Base-by-base conservation (phyloP, 92 coral and sea anemone genomes). In the Porites cylindrica region DNA sequence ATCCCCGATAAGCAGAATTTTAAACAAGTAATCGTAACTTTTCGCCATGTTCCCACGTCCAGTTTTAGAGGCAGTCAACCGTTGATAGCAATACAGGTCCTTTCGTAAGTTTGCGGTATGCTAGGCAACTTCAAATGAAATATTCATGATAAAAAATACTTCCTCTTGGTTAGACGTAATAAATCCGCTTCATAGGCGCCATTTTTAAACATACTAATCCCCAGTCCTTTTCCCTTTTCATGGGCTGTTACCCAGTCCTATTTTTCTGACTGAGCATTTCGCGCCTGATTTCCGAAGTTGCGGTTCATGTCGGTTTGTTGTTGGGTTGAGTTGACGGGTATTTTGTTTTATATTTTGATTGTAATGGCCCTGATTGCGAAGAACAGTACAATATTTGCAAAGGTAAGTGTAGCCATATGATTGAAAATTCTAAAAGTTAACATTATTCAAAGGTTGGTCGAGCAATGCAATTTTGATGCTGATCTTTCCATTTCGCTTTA, bases 1-100 rank as follows among this genome's bases (percentile, higher is more conserved):
- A 79, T 97, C 99, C 72, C 99, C 99, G 74, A 97, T 94, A 56
- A 97, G 96, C 23, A 97, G 89, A 67, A 97, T 93, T 87, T 97
- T 97, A 54, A 97, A 97, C 76, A 97, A 92, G 75, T 95, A 94
- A 79, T 97, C 99, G 92, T 97, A 97, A 50, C 96, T 97, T 64
- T 97, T 97, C 72, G 99, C 93, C 99, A 97, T 97, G 21, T 74
- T 83, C 64, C 69, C 51, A 17, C 51, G 63, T 29, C 29, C 60
- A 62, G 51, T 58, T 65, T 61, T 51, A 83, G 58, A 64, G 87
- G 73, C 64, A 83, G 63, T 83, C 87, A 83, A 83, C 87, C 87
- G 70, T 83, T 60, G 20, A 74, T 13, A 63, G 53, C 21, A 73
- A 74, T 70, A 62, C 72, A 51, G 60, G 18, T 38, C 87, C 76